Evolutionary conservation across 2,888 invertebrate species (phyloP), one percentile per base, ranked within the genome.

Genomic region (Minunthozetes semirufus): DNA sequence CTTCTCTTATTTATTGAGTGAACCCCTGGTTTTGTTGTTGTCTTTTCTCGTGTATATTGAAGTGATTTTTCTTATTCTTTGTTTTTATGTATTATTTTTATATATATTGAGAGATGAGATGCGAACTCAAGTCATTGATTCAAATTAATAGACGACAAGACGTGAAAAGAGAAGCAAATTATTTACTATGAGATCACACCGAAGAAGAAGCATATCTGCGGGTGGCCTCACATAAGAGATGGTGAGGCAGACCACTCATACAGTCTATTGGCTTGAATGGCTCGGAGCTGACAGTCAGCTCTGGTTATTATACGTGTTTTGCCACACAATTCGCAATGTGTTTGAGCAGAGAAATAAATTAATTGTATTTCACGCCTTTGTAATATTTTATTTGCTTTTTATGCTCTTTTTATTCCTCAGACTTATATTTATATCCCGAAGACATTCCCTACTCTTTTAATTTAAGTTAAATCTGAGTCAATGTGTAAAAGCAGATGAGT

Each of bases 341-440:
- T 66, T 13, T 66, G 33, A 66, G 11, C 70, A 70, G 15, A 25
- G 22, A 48, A 48, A 70, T 70, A 46, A 70, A 70, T 70, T 70
- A 70, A 70, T 70, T 48, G 46, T 46, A 68, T 33, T 70, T 70
- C 70, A 70, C 70, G 70, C 70, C 70, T 70, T 66, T 48, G 22
- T 27, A 48, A 70, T 70, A 70, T 70, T 70, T 70, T 70, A 46
- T 42, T 70, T 70, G 48, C 25, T 25, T 46, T 42, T 68, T 15
- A 11, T 38, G n/a, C 33, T 42, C 38, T 42, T 42, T 42, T 42
- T 33, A 33, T 33, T 33, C 33, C 33, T 33, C 33, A 33, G 4
- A 5, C 33, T 33, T 33, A 5, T 33, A 33, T 33, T 5, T 33
- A 33, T 33, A 33, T 33, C 33, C 33, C 33, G 33, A 33, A 33